phyloP scores from a whole-genome alignment of 2,113 vertebrate genomes.

The Mormyrus iriodes region DNA sequence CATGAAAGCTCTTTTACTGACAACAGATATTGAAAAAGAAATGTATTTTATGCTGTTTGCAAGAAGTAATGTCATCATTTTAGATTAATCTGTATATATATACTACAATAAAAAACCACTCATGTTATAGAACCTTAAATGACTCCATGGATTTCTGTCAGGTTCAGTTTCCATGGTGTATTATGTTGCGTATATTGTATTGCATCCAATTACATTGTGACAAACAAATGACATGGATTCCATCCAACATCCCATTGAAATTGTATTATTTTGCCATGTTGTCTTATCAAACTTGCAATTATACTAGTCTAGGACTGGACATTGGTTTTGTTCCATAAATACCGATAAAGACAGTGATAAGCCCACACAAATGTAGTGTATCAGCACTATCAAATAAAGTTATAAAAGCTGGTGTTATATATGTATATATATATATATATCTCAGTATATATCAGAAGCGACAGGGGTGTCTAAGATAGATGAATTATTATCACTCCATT shows the following conservation, averaged over 20 bases:
- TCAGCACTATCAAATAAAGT: too few species aligned
- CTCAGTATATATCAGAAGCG: not conserved
- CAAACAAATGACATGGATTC: not conserved
- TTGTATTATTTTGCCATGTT: not conserved
- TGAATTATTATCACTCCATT: not conserved
- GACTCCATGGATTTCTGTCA: not conserved
- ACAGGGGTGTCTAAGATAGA: not conserved
- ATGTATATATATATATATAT: too few species aligned
- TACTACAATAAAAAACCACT: not conserved
- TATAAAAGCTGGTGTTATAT: too few species aligned
- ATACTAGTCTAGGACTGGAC: too few species aligned
- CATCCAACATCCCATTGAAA: not conserved
- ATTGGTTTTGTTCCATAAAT: too few species aligned
- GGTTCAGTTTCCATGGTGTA: not conserved
- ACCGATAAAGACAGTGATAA: too few species aligned
- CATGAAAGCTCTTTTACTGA: not conserved
- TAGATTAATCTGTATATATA: not conserved
- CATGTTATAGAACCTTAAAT: not conserved
- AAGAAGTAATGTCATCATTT: not conserved
- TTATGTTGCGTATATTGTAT: not conserved
- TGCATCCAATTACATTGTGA: not conserved
- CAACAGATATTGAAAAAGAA: not conserved
- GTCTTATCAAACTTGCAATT: not conserved
- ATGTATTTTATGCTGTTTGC: not conserved
- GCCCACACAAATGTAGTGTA: too few species aligned